Evolutionary conservation across 2,888 invertebrate genomes (phyloP).

Genomic region (Agriopis aurantiaria): DNA sequence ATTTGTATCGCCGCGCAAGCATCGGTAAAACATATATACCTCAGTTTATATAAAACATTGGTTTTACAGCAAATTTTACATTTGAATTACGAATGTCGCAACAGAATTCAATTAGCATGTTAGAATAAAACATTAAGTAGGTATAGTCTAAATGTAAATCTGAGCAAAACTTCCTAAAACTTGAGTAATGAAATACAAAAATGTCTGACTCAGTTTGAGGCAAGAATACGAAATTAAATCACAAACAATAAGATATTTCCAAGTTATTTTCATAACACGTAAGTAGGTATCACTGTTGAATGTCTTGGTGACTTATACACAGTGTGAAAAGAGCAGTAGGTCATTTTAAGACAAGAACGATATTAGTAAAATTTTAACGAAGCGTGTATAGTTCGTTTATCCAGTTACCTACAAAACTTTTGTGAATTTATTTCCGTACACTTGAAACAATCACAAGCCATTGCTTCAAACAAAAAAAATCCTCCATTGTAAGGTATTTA

Average conservation of each 20-base stretch:
- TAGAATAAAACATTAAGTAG: background rate
- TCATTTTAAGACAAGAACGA: background rate
- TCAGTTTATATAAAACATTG: too few species aligned
- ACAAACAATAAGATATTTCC: constrained; percentile 42
- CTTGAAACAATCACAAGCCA: too few species aligned
- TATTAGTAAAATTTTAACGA: too few species aligned
- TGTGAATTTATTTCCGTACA: too few species aligned
- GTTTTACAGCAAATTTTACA: background rate
- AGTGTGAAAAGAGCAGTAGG: background rate
- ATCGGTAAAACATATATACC: too few species aligned
- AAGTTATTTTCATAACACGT: constrained; percentile 48
- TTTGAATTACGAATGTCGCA: background rate
- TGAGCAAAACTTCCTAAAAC: background rate
- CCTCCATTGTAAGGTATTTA: too few species aligned
- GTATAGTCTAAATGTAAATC: constrained; percentile 1
- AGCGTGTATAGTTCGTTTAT: too few species aligned
- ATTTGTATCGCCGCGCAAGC: too few species aligned
- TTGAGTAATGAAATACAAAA: constrained; percentile 15
- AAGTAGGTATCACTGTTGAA: constrained; percentile 13
- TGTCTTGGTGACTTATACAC: constrained; percentile 7
- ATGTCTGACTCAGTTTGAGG: constrained; percentile 8
- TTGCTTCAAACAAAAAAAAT: too few species aligned
- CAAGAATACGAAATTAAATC: constrained; percentile 18
- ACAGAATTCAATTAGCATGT: background rate
- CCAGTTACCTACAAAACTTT: background rate